These are phyloP conservation scores for Metallyticus violacea DNA, from an alignment of 2,888 invertebrate genomes.

Conservation along the genomic window DNA sequence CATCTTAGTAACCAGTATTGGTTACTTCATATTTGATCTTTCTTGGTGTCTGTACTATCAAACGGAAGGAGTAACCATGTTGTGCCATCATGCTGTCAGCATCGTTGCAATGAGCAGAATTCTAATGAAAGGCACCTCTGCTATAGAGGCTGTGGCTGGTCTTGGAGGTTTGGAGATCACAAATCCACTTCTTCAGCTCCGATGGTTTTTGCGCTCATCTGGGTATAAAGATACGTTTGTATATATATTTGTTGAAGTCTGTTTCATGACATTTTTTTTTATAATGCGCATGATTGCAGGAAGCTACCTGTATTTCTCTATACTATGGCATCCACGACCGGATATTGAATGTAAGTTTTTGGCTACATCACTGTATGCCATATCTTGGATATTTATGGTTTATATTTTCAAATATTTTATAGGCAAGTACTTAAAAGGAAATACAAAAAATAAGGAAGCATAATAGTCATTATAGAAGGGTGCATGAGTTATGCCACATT, in stretches of 20 bases:
- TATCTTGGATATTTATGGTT: conserved; percentile 50
- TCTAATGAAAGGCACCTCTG: conserved; percentile 47
- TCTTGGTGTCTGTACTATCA: conserved; percentile 57
- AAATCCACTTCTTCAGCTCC: conserved; percentile 59
- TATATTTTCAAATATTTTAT: conserved; percentile 49
- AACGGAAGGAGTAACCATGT: conserved; percentile 53
- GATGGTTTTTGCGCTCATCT: conserved; percentile 59
- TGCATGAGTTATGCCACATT: no score
- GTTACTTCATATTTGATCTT: conserved; percentile 62
- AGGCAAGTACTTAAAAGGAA: conserved; percentile 43
- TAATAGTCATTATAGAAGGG: not conserved
- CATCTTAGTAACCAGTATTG: conserved; percentile 57
- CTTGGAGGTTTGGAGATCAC: conserved; percentile 59
- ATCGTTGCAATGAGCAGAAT: conserved; percentile 53
- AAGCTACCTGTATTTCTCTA: conserved; percentile 49
- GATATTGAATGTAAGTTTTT: conserved; percentile 39
- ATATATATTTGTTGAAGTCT: conserved; percentile 51
- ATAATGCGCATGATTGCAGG: conserved; percentile 54
- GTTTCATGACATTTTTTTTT: conserved; percentile 53
- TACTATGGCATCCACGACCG: conserved; percentile 48
- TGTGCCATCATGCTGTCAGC: conserved; percentile 55
- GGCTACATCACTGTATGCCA: conserved; percentile 46
- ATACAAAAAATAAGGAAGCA: not conserved
- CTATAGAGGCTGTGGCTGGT: conserved; percentile 41
- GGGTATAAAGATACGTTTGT: conserved; percentile 51